phyloP scores from a whole-genome alignment of 2,113 vertebrate genomes.

The Himantopus leucocephalus region DNA sequence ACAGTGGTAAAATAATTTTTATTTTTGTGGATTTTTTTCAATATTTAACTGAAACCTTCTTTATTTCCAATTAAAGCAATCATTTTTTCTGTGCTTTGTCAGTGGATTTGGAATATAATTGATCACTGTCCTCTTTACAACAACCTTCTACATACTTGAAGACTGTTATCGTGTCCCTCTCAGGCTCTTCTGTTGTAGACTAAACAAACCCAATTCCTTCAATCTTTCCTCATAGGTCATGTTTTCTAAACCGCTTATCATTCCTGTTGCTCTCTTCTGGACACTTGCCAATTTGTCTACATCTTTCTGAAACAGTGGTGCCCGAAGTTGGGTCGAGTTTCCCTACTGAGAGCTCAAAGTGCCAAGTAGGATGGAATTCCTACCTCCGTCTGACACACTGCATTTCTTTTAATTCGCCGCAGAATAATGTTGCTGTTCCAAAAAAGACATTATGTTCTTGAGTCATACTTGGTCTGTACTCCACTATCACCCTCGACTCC shows the following conservation, averaged over 20 bases:
- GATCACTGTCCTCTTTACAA: constrained; percentile 52
- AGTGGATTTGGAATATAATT: constrained; percentile 38
- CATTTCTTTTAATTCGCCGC: not conserved
- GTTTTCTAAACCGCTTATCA: constrained; percentile 65
- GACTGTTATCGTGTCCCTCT: constrained; percentile 68
- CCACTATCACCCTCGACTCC: not conserved
- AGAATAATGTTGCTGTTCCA: not conserved
- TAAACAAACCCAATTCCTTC: constrained; percentile 67
- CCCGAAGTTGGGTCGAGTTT: not conserved
- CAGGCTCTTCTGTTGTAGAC: constrained; percentile 62
- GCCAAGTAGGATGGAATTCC: not conserved
- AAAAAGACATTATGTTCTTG: not conserved
- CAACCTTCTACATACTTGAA: constrained; percentile 63
- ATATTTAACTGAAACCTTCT: not conserved
- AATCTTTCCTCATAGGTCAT: constrained; percentile 68
- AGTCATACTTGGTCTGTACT: not conserved
- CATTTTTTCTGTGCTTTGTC: not conserved
- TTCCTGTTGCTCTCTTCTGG: constrained; percentile 44
- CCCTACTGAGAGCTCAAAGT: not conserved
- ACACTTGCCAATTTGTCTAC: constrained; percentile 15
- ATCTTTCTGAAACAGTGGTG: not conserved
- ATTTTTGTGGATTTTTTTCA: not conserved
- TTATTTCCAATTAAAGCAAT: constrained; percentile 20
- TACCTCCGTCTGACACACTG: not conserved
- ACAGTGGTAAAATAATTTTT: not conserved